phyloP scores from a whole-genome alignment of 2,113 vertebrate genomes.

The Austrofundulus limnaeus region DNA sequence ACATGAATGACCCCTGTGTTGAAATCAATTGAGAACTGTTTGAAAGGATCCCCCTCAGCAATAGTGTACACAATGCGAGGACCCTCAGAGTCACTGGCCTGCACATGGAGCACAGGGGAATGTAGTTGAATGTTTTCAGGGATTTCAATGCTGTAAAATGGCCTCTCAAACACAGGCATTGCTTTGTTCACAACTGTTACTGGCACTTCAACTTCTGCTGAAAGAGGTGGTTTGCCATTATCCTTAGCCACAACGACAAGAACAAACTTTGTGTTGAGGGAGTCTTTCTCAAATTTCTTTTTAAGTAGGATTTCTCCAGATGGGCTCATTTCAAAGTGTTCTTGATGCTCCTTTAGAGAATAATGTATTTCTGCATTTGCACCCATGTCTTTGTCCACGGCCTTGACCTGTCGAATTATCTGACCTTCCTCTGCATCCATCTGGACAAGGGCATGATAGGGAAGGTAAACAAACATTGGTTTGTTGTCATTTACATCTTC shows the following conservation, averaged over 20 bases:
- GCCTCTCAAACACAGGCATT: slow-evolving; percentile 93
- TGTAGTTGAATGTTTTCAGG: slow-evolving; percentile 89
- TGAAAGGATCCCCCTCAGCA: slow-evolving; percentile 91
- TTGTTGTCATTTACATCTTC: slow-evolving; percentile 93
- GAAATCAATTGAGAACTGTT: slow-evolving; percentile 93
- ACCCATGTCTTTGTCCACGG: slow-evolving; percentile 87
- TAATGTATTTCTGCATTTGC: slow-evolving; percentile 87
- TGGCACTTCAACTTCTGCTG: slow-evolving; percentile 86
- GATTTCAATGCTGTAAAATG: slow-evolving; percentile 94
- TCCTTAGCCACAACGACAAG: slow-evolving; percentile 88
- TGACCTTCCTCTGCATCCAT: slow-evolving; percentile 87
- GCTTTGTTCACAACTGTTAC: slow-evolving; percentile 92
- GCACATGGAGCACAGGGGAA: slow-evolving; percentile 91
- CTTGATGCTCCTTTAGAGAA: slow-evolving; percentile 85
- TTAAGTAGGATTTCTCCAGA: slow-evolving; percentile 88
- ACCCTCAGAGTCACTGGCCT: slow-evolving; percentile 93
- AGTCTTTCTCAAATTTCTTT: slow-evolving; percentile 86
- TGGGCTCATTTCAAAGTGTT: slow-evolving; percentile 87
- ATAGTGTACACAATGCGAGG: slow-evolving; percentile 94
- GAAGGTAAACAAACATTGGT: slow-evolving; percentile 91
- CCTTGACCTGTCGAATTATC: slow-evolving; percentile 85
- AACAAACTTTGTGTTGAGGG: slow-evolving; percentile 86
- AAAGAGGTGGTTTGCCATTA: slow-evolving; percentile 85
- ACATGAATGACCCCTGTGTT: slow-evolving; percentile 93
- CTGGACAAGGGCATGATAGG: slow-evolving; percentile 90